These are phyloP conservation scores for Leptodactylus fuscus DNA, from an alignment of 2,113 vertebrate genomes.

Conservation along the genomic window DNA sequence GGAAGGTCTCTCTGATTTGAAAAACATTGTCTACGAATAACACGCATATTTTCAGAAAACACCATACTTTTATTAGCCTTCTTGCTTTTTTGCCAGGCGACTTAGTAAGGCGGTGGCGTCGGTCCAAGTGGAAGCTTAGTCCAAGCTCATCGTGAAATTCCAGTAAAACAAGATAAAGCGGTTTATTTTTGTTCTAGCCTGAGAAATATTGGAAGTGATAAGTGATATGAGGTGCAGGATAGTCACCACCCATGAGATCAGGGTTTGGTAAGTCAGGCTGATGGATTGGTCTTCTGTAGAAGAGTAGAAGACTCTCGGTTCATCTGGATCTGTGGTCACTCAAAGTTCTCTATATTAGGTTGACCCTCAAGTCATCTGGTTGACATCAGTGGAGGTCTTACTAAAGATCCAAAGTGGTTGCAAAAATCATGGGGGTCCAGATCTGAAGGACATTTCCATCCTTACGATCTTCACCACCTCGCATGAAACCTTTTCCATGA, in stretches of 20 bases:
- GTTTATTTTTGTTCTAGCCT: constrained; percentile 47
- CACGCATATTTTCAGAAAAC: constrained; percentile 50
- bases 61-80: not conserved
- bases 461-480: too few relatives aligned
- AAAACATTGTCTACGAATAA: constrained; percentile 58
- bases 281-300: not conserved
- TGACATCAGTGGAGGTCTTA: too few relatives aligned
- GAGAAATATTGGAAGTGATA: constrained; percentile 58
- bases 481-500: too few relatives aligned
- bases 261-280: not conserved
- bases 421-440: too few relatives aligned
- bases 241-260: not conserved
- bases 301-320: not conserved
- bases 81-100: constrained; percentile 66
- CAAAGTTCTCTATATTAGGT: not conserved
- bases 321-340: not conserved
- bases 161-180: constrained; percentile 65
- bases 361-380: not conserved
- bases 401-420: too few relatives aligned
- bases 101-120: constrained; percentile 64
- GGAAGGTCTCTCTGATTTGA: constrained; percentile 61
- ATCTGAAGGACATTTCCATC: too few relatives aligned
- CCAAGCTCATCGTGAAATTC: constrained; percentile 64
- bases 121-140: constrained; percentile 63
- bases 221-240: not conserved